Conservation (phyloP, 2,797 vertebrate genomes). For the Chaenodraco wilsoni region DNA sequence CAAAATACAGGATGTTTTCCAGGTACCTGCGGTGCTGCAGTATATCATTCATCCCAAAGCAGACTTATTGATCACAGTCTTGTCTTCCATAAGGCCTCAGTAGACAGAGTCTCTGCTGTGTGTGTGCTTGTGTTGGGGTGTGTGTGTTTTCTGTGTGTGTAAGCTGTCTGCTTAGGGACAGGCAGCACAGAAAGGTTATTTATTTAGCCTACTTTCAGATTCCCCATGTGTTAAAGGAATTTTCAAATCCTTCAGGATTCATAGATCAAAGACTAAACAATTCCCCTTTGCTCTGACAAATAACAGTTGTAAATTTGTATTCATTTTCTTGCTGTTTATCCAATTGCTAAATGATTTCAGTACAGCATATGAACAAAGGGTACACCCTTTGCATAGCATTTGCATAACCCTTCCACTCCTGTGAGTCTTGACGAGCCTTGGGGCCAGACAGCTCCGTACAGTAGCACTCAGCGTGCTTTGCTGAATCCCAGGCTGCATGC, state of each 20-base stretch:
- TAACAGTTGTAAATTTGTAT: conserved; percentile 33
- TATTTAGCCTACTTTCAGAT: conserved; percentile 10
- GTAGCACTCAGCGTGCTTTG: conserved; percentile 43
- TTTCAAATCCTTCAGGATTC: conserved; percentile 23
- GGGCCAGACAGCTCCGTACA: conserved; percentile 41
- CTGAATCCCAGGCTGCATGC: conserved; percentile 51
- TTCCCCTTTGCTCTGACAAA: conserved; percentile 21
- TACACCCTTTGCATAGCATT: conserved; percentile 54
- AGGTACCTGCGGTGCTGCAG: conserved; percentile 22
- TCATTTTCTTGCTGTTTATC: conserved; percentile 31
- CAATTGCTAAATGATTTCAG: conserved; percentile 28
- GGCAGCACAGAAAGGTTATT: conserved; percentile 27
- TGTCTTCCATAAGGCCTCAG: conserved; percentile 34
- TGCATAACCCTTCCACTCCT: conserved; percentile 66
- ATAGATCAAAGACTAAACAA: conserved; percentile 19
- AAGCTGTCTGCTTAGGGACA: conserved; percentile 49
- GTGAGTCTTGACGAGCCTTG: conserved; percentile 61
- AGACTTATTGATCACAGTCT: conserved; percentile 50
- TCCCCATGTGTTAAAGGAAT: conserved; percentile 24
- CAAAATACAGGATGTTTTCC: conserved; percentile 39
- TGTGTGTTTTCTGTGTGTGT: conserved; percentile 10
- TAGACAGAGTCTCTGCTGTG: conserved; percentile 8
- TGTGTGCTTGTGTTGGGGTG: too few relatives aligned
- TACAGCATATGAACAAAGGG: conserved; percentile 38
- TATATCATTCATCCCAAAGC: conserved; percentile 42